phyloP scores from a whole-genome alignment of 2,888 invertebrate species.

The Blastobasis lacticolella region DNA sequence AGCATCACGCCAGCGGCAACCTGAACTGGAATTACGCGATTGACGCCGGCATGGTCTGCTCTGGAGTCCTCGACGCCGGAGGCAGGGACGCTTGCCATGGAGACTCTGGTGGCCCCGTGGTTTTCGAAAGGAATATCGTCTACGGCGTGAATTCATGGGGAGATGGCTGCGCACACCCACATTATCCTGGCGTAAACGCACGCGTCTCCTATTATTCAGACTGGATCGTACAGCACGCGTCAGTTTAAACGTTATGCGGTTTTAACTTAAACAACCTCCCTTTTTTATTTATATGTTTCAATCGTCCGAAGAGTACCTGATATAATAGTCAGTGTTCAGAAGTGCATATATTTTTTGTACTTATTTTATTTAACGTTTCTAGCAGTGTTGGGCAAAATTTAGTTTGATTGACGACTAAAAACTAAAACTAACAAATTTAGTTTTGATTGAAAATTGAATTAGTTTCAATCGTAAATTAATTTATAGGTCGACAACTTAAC shows the following conservation, averaged over 20 bases:
- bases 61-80: conserved; percentile 33
- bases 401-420: too few relatives aligned
- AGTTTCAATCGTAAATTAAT: too few relatives aligned
- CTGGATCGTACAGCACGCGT: background rate
- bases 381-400: too few relatives aligned
- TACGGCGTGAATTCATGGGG: conserved; percentile 11
- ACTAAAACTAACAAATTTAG: too few relatives aligned
- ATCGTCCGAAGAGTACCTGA: too few relatives aligned
- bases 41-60: conserved; percentile 47
- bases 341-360: too few relatives aligned
- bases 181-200: conserved; percentile 12
- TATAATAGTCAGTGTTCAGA: too few relatives aligned
- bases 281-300: too few relatives aligned
- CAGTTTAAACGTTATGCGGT: background rate
- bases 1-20: conserved; percentile 20
- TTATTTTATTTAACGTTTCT: too few relatives aligned
- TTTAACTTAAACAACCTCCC: too few relatives aligned
- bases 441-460: too few relatives aligned
- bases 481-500: too few relatives aligned
- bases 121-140: conserved; percentile 20
- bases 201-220: background rate
- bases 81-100: conserved; percentile 29
- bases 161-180: conserved; percentile 4
- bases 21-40: conserved; percentile 27
- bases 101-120: conserved; percentile 27